phyloP scores from a whole-genome alignment of 2,888 invertebrate species.

The Alentia gelatinosa region DNA sequence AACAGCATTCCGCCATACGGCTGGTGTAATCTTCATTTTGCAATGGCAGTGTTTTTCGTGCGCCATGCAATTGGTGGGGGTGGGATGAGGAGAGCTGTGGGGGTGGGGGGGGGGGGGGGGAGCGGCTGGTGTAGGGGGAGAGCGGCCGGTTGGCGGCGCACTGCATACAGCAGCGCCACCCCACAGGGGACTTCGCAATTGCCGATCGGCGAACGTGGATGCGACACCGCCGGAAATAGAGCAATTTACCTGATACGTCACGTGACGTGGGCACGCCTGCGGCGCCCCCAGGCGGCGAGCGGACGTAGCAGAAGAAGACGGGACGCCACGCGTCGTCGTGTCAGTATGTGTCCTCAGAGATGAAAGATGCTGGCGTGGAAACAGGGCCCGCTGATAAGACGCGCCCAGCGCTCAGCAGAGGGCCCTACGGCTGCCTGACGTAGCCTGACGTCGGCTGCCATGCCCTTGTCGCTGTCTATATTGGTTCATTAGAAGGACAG shows the following conservation, averaged over 20 bases:
- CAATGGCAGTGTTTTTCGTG: conserved; percentile 47
- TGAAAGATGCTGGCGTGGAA: neutral
- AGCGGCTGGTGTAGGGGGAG: neutral
- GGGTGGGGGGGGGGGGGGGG: neutral
- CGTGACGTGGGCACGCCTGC: neutral
- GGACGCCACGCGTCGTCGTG: neutral
- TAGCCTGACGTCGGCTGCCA: neutral
- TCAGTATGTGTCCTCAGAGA: neutral
- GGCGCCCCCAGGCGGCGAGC: neutral
- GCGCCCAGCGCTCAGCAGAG: neutral
- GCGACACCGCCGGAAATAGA: conserved; percentile 12
- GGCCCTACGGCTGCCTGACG: neutral
- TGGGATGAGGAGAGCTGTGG: too few relatives aligned
- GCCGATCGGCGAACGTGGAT: conserved; percentile 15
- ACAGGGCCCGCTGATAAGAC: neutral
- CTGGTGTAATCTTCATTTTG: conserved; percentile 36
- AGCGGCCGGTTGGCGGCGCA: neutral
- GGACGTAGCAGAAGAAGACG: neutral
- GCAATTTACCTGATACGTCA: conserved; percentile 23
- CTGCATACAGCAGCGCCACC: conserved; percentile 17
- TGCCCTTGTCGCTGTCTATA: too few relatives aligned
- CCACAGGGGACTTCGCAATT: neutral
- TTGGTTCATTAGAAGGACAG: neutral
- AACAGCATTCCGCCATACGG: conserved; percentile 27
- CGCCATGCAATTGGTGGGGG: conserved; percentile 42